Evolutionary conservation across 1,140 invertebrate species (phyloP).

Genomic region (Cecropterus lyciades): DNA sequence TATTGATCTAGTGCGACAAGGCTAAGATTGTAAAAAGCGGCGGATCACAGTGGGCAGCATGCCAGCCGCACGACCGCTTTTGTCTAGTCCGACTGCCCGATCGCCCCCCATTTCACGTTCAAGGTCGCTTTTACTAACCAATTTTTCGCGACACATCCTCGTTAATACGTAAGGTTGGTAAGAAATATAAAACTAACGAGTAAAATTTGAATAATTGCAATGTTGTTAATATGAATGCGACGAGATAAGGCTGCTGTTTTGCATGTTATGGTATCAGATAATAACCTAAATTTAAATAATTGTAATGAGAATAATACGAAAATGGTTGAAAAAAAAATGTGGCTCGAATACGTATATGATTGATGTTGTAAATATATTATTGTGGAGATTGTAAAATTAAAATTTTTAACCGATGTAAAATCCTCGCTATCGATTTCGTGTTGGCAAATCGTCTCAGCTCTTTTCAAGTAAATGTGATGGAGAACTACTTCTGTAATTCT

Average conservation of each 20-base stretch:
- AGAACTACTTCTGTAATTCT: constrained; percentile 23
- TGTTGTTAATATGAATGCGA: not conserved
- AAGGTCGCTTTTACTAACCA: constrained; percentile 7
- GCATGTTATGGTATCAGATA: constrained; percentile 8
- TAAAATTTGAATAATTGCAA: not conserved
- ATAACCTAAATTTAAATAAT: constrained; percentile 7
- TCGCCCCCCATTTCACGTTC: constrained; percentile 3
- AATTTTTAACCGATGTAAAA: constrained; percentile 13
- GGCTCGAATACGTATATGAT: constrained; percentile 17
- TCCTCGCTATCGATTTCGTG: constrained; percentile 51
- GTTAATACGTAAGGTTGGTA: constrained; percentile 6
- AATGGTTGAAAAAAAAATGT: constrained; percentile 2
- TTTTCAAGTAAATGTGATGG: constrained; percentile 44
- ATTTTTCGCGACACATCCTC: not conserved
- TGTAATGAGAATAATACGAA: not conserved
- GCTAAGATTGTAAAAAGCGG: constrained; percentile 7
- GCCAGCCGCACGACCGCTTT: constrained; percentile 9
- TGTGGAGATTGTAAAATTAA: constrained; percentile 12
- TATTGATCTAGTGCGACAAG: constrained; percentile 26
- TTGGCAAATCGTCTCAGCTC: constrained; percentile 58
- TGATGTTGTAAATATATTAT: constrained; percentile 42
- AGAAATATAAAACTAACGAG: not conserved
- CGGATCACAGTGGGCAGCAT: constrained; percentile 17
- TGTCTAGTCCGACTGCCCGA: not conserved
- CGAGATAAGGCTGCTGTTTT: constrained; percentile 7